Base-by-base conservation (phyloP, 2,797 vertebrate genomes). In the Amniataba percoides region DNA sequence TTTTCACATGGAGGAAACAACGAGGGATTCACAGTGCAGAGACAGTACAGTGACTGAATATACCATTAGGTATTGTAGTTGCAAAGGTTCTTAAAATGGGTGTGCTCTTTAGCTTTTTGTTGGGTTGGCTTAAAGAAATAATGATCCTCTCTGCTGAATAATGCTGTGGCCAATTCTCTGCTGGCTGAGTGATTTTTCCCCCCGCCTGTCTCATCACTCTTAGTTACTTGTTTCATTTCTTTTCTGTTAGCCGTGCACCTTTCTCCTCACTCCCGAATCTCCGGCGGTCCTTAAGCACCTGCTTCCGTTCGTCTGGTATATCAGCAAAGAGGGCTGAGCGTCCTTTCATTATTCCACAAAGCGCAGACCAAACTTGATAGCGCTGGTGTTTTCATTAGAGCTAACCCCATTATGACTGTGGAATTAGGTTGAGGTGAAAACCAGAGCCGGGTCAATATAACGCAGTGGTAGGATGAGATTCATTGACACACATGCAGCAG, bases 401-500 rank as follows among this genome's bases (percentile, higher is more conserved):
- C 76, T 67, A 60, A 58, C 59, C 43, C 46, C 46, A 70, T 78
- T 68, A 66, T n/a, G n/a, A 73, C 34, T 63, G 74, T 77, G 52
- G 80, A 80, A 78, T 71, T 25, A 61, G 63, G 60, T 23, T 57
- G 78, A 87, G 78, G 73, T 74, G 86, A 79, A 75, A 81, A 51
- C 48, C 14, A 18, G 53, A 73, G 78, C 62, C 7, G 76, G 76
- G 80, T 93, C 86, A 86, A 90, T 89, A 83, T 27, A 82, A 83
- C 63, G 85, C 88, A 79, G 77, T 23, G 71, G 73, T 31, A 45
- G 87, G 80, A 80, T 80, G 84, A 91, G 91, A 90, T 89, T 87
- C 87, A 93, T 80, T 84, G 88, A 89, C 87, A 87, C 81, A 82
- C 68, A 75, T 68, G 73, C 83, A 68, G 79, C 71, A 71, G 82